Evolutionary conservation across 1,140 invertebrate genomes (phyloP).

Genomic region (Pararge aegeria): DNA sequence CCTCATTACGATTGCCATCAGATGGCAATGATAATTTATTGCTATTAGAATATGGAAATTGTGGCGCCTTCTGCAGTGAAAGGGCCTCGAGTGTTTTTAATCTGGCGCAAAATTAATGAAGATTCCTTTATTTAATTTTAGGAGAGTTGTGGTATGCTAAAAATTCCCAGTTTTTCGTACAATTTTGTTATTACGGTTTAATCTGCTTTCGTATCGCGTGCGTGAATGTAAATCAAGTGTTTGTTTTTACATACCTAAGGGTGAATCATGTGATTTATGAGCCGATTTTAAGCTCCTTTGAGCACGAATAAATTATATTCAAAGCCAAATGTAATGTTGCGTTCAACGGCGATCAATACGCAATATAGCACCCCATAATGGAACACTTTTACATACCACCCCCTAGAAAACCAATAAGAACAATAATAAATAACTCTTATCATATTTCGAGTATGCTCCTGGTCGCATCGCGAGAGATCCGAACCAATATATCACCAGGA

Average conservation of each 20-base stretch:
- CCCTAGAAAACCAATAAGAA: constrained; percentile 78
- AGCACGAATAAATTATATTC: constrained; percentile 31
- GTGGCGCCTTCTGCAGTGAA: constrained; percentile 49
- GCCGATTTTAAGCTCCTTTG: constrained; percentile 32
- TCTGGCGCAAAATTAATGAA: constrained; percentile 67
- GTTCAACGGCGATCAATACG: constrained; percentile 35
- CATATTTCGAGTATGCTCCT: constrained; percentile 80
- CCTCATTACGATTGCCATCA: constrained; percentile 34
- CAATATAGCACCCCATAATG: constrained; percentile 45
- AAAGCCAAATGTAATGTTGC: constrained; percentile 16
- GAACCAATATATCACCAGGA: constrained; percentile 86
- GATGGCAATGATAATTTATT: constrained; percentile 57
- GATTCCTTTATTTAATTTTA: constrained; percentile 50
- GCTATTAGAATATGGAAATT: constrained; percentile 69
- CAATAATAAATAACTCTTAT: constrained; percentile 80
- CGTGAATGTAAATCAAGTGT: constrained; percentile 41
- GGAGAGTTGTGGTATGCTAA: constrained; percentile 38
- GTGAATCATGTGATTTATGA: constrained; percentile 41
- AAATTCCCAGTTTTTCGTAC: constrained; percentile 33
- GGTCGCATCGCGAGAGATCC: constrained; percentile 83
- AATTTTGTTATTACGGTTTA: constrained; percentile 44
- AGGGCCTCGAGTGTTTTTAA: constrained; percentile 65
- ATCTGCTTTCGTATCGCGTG: constrained; percentile 39
- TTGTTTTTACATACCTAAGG: constrained; percentile 40
- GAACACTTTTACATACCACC: constrained; percentile 57